Evolutionary conservation across 2,888 invertebrate genomes (phyloP).

Genomic region (Pseudococcus longispinus): DNA sequence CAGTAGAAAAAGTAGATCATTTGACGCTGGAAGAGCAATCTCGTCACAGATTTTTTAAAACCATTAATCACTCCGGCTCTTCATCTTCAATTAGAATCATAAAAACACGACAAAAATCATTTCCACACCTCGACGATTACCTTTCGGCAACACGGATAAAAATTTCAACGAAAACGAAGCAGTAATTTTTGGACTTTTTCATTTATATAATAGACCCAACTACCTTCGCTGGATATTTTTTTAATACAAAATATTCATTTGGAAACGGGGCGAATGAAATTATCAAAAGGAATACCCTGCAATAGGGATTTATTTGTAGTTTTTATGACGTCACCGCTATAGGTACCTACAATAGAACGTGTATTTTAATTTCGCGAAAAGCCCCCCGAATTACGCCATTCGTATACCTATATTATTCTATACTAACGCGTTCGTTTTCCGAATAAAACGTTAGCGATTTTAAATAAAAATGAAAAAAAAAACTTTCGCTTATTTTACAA

Average conservation of each 20-base stretch:
- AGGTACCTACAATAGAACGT: not conserved
- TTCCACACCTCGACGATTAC: not conserved
- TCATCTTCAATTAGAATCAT: too few relatives aligned
- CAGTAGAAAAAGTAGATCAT: too few relatives aligned
- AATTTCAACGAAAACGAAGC: not conserved
- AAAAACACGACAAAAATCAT: not conserved
- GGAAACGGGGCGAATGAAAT: not conserved
- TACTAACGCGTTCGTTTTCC: not conserved
- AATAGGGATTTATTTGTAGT: not conserved
- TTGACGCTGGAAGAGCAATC: too few relatives aligned
- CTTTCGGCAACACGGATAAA: not conserved
- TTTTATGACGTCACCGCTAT: conserved; percentile 14
- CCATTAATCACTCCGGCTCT: too few relatives aligned
- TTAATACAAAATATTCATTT: not conserved
- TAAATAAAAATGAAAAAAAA: not conserved
- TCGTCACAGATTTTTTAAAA: too few relatives aligned
- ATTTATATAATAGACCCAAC: not conserved
- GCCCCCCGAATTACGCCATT: not conserved
- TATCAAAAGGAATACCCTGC: not conserved
- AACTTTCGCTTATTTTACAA: not conserved
- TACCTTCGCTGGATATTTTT: not conserved
- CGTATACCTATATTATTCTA: not conserved
- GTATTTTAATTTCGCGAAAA: not conserved
- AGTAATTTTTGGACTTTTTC: not conserved
- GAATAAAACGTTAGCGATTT: not conserved